Conservation (phyloP, 2,888 invertebrate species). For the Nezara viridula region DNA sequence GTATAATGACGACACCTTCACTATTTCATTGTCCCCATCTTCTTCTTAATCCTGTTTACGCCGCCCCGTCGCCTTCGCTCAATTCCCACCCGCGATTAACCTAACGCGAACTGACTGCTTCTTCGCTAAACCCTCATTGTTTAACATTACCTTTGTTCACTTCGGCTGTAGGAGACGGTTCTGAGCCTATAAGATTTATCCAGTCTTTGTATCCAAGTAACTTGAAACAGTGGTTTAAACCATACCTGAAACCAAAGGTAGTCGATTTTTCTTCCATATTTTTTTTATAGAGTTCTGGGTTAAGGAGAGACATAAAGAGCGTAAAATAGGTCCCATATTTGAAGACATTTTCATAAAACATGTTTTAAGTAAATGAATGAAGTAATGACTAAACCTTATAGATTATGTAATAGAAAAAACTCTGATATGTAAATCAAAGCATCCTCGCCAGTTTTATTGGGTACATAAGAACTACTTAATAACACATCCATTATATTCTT, state of each 20-base stretch:
- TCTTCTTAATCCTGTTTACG: slow-evolving; percentile 5
- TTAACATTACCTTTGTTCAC: slow-evolving; percentile 43
- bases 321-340: too few species aligned
- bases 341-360: too few species aligned
- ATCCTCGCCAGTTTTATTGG: too few species aligned
- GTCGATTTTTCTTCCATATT: too few species aligned
- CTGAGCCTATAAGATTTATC: neutral
- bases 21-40: neutral
- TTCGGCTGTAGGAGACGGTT: neutral
- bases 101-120: slow-evolving; percentile 3
- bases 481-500: too few species aligned
- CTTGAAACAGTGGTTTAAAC: neutral
- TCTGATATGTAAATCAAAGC: too few species aligned
- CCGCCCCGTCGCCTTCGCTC: neutral
- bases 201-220: neutral
- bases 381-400: too few species aligned
- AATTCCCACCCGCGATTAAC: neutral
- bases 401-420: too few species aligned
- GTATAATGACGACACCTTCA: neutral
- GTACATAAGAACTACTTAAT: too few species aligned
- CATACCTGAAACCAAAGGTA: neutral
- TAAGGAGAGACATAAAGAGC: too few species aligned
- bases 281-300: too few species aligned
- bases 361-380: too few species aligned
- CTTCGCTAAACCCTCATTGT: slow-evolving; percentile 27